Percentiles rank a stretch among this genome's conserved stretches.
These are phyloP conservation scores for Brachyistius frenatus DNA, from an alignment of 2,113 vertebrate species.

Conservation along the genomic window DNA sequence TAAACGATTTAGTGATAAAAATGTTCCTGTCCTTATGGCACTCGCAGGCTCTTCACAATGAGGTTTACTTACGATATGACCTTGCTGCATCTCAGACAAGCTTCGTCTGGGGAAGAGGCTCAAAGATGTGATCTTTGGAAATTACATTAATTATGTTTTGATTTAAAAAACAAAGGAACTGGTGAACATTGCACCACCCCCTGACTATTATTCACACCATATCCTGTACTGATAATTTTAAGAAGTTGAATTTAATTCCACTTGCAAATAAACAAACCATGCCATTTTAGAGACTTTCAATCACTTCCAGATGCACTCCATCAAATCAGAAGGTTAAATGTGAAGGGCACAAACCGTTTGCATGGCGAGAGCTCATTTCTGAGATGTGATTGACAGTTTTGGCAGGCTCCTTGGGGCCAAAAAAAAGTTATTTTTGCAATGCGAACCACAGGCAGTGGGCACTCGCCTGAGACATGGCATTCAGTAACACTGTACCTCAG, in stretches of 20 bases:
- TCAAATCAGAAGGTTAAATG: constrained; percentile 28
- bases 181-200: not conserved
- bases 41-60: constrained; percentile 10
- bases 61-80: constrained; percentile 27
- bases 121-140: constrained; percentile 6
- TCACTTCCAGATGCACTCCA: not conserved
- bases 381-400: constrained; percentile 23
- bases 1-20: constrained; percentile 65
- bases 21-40: constrained; percentile 28
- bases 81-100: constrained; percentile 39
- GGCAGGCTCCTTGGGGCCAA: not conserved
- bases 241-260: not conserved
- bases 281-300: not conserved
- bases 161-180: not conserved
- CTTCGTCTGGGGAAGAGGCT: not conserved
- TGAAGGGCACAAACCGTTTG: constrained; percentile 15
- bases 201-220: not conserved
- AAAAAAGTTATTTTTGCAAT: constrained; percentile 18
- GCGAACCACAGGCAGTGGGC: not conserved
- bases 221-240: not conserved
- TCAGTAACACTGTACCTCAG: not conserved
- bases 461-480: constrained; percentile 11
- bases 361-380: constrained; percentile 4
- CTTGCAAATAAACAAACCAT: not conserved
- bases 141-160: not conserved